Evolutionary conservation across 1,140 invertebrate genomes (phyloP).

Genomic region (Atta texana): DNA sequence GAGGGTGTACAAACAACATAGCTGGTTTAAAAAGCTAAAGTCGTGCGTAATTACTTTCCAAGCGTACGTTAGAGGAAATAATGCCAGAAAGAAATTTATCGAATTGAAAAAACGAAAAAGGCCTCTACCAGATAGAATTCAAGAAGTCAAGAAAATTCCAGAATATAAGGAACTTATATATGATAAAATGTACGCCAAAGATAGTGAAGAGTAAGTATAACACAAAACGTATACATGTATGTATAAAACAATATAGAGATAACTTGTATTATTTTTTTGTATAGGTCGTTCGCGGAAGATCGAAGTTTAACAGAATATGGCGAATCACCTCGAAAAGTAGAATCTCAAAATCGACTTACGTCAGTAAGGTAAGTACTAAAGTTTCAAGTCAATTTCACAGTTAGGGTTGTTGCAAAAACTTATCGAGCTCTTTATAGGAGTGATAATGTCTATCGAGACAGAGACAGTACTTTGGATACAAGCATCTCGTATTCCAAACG

Average conservation of each 20-base stretch:
- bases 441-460: constrained; percentile 86
- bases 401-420: background rate
- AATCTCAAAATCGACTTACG: constrained; percentile 65
- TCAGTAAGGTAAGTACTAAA: constrained; percentile 62
- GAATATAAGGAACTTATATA: constrained; percentile 54
- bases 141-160: constrained; percentile 60
- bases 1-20: constrained; percentile 89
- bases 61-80: constrained; percentile 89
- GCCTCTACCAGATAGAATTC: constrained; percentile 55
- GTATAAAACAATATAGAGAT: background rate
- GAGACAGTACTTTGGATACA: constrained; percentile 85
- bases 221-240: background rate
- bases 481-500: constrained; percentile 86
- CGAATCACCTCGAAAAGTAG: constrained; percentile 62
- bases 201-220: constrained; percentile 70
- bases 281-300: constrained; percentile 62
- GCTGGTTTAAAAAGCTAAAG: constrained; percentile 90
- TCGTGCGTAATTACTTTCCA: constrained; percentile 90
- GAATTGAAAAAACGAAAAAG: constrained; percentile 83
- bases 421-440: constrained; percentile 77
- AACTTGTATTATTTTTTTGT: constrained; percentile 37
- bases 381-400: constrained; percentile 78
- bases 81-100: constrained; percentile 86
- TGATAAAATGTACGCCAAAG: constrained; percentile 55
- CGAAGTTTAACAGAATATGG: constrained; percentile 54